These are phyloP conservation scores for Octonoba sinensis DNA, from an alignment of 2,888 invertebrate species.

Conservation along the genomic window DNA sequence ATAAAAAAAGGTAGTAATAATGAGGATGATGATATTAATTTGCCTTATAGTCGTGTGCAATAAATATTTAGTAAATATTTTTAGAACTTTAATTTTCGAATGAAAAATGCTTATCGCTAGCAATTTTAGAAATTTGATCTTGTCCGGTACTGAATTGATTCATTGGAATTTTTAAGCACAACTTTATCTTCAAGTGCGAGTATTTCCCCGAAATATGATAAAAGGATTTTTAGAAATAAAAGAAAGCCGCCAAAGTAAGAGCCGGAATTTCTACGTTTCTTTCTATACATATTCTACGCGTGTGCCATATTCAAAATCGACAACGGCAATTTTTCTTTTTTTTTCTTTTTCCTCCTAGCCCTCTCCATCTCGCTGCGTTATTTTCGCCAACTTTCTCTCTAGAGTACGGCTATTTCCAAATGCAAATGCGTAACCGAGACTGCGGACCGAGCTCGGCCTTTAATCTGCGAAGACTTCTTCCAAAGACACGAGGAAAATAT, in stretches of 20 bases:
- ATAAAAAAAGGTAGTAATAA: no score
- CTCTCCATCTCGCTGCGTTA: neutral
- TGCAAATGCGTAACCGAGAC: conserved; percentile 42
- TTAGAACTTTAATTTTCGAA: no score
- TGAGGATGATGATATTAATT: no score
- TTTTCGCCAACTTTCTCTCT: no score
- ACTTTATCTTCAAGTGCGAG: no score
- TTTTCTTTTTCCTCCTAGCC: conserved; percentile 8
- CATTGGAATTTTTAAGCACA: no score
- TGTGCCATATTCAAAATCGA: conserved; percentile 51
- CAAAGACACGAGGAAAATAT: conserved; percentile 5
- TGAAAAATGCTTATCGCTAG: no score
- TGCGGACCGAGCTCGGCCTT: conserved; percentile 21
- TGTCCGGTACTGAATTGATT: no score
- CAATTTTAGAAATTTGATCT: no score
- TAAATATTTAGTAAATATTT: no score
- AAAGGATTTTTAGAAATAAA: conserved; percentile 39
- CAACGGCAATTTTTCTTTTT: conserved; percentile 24
- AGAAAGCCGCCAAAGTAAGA: conserved; percentile 34
- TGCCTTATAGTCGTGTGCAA: no score
- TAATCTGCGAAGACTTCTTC: conserved; percentile 31
- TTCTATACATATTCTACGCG: conserved; percentile 40
- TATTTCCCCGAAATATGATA: conserved; percentile 24
- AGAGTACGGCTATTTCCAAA: conserved; percentile 30
- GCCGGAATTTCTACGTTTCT: conserved; percentile 16